Evolutionary conservation across 2,888 invertebrate species (phyloP), one percentile per base, ranked within the genome.

Genomic region (Spodoptera littoralis): DNA sequence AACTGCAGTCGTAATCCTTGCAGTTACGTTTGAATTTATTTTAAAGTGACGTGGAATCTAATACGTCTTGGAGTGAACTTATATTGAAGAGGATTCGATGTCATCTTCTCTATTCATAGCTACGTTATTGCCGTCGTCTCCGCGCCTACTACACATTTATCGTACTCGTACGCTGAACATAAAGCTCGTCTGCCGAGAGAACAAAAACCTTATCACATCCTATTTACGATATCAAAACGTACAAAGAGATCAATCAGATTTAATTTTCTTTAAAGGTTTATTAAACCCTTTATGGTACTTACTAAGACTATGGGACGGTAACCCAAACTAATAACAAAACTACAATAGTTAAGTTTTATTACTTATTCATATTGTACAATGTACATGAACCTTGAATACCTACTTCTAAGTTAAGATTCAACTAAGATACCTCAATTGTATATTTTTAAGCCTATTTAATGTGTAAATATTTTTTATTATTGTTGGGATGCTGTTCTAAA

Each of bases 21-120:
- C n/a, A 22, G 11, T 11, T 27, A 27, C 45, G 11, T 41, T 43
- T 30, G 8, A 36, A 45, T 60, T 55, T 60, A 50, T 59, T 61
- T 70, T 44, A 49, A 53, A 71, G 41, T 58, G 43, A 56, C 30
- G 46, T 56, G 6, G 68, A 62, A 63, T 57, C 63, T 36, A 43
- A 62, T 52, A 51, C 48, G 46, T 59, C 44, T 57, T 41, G 49
- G 54, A 54, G 42, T 45, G 53, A 70, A 67, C 47, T 51, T 27
- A 43, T 61, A 54, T 56, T 48, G 58, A 45, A 68, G 64, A 58
- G 3, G 58, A 51, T 69, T 59, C 42, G 72, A 70, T 76, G 59
- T 72, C 76, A 74, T 61, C 69, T 77, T 73, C 73, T 79, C 79
- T 83, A 84, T 83, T 83, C 84, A 85, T 83, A 81, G 76, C 77